These are phyloP conservation scores for Scaptodrosophila lebanonensis DNA, from an alignment of 1,140 invertebrate genomes.

Conservation along the genomic window DNA sequence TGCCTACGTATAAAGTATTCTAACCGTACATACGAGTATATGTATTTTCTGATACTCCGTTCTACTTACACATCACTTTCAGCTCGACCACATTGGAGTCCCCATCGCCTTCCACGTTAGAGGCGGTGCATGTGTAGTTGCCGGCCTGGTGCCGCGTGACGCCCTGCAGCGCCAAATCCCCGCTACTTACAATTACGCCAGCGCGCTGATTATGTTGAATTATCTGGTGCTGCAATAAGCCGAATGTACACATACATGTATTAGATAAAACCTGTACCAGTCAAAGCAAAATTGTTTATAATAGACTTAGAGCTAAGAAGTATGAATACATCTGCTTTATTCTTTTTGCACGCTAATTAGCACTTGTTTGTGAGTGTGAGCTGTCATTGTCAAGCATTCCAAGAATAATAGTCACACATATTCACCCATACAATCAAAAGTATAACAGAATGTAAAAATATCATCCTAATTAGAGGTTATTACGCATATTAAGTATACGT, in stretches of 20 bases:
- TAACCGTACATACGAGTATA: too few relatives aligned
- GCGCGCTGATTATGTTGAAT: slow-evolving; percentile 88
- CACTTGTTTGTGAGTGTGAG: slow-evolving; percentile 1
- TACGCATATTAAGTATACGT: slow-evolving; percentile 3
- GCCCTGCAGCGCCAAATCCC: slow-evolving; percentile 86
- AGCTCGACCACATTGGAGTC: slow-evolving; percentile 87
- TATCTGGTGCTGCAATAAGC: slow-evolving; percentile 82
- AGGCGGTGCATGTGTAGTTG: slow-evolving; percentile 91
- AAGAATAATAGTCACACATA: background rate
- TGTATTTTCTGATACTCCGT: too few relatives aligned
- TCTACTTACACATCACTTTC: slow-evolving; percentile 93
- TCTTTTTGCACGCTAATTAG: slow-evolving; percentile 20
- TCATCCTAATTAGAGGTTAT: slow-evolving; percentile 20
- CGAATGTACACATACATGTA: slow-evolving; percentile 8
- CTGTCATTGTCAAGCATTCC: slow-evolving; percentile 1
- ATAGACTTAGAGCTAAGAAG: too few relatives aligned
- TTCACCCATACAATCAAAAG: background rate
- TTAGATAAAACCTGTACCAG: slow-evolving; percentile 27
- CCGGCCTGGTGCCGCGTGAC: slow-evolving; percentile 88
- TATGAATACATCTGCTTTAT: background rate
- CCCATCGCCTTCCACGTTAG: slow-evolving; percentile 92
- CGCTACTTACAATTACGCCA: slow-evolving; percentile 90
- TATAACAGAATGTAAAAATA: background rate
- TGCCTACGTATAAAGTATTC: too few relatives aligned
- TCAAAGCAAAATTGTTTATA: background rate